Evolutionary conservation across 2,113 vertebrate species (phyloP), one percentile per base, ranked within the genome.

Genomic region (Neotoma lepida): DNA sequence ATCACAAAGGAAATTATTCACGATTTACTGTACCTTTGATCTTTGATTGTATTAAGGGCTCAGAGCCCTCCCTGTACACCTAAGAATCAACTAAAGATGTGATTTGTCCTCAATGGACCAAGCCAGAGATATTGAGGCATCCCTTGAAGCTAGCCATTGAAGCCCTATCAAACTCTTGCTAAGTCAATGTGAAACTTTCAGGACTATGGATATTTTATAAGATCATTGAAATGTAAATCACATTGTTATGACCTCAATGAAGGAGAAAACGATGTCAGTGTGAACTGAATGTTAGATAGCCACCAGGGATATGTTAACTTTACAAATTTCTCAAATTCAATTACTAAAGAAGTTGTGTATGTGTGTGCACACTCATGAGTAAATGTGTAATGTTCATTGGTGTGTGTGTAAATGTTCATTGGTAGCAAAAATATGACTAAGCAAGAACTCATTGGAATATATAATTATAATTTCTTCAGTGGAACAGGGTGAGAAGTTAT

Each of bases 381-480:
- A 30, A n/a, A n/a, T n/a, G n/a, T n/a, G n/a, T n/a, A n/a, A n/a
- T n/a, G n/a, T n/a, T n/a, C n/a, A n/a, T n/a, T n/a, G n/a, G n/a
- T 51, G n/a, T 86, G 0, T 51, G 35, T 22, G 5, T 18, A 49
- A 33, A 12, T 85, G 30, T 49, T 51, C 30, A 13, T 64, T 30
- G 26, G 56, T 1, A 17, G 15, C 6, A 6, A 1, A 9, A 3
- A 20, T 41, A 33, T 10, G 0, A 22, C 20, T 5, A 44, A 17
- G 4, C 8, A 22, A 41, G 0, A 39, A 35, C 6, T 14, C 1
- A 9, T 1, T 3, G 7, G 33, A 51, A 18, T 3, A 9, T 1
- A 0, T 1, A 33, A 39, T 63, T 39, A 26, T 0, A 3, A 24
- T 10, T 68, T 64, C 28, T 64, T 41, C 15, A 39, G 18, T 4